Evolutionary conservation across 2,888 invertebrate species (phyloP).

Genomic region (Drosophila neoperkinsi): DNA sequence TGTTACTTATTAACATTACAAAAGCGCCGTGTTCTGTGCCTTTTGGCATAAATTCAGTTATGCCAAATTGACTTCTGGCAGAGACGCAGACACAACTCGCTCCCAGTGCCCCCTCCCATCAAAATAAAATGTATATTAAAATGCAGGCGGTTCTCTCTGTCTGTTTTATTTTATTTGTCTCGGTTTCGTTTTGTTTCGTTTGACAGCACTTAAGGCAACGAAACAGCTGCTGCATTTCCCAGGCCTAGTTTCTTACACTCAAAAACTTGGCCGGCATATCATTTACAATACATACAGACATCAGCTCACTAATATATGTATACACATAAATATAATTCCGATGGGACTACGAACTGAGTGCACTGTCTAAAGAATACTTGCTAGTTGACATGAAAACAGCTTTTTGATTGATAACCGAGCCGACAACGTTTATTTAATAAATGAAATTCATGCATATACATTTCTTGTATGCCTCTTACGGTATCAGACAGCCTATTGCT

Average conservation of each 20-base stretch:
- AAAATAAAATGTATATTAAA: conserved; percentile 59
- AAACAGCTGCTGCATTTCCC: conserved; percentile 68
- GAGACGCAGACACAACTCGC: conserved; percentile 5
- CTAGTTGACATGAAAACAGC: conserved; percentile 65
- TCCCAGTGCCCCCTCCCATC: not conserved
- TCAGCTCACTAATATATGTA: not conserved
- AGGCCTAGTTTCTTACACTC: conserved; percentile 58
- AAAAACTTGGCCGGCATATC: conserved; percentile 41
- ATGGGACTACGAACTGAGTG: conserved; percentile 21
- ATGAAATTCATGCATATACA: conserved; percentile 53
- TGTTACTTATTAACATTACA: conserved; percentile 75
- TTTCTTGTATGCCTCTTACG: conserved; percentile 14
- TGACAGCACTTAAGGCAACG: conserved; percentile 65
- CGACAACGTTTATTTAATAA: conserved; percentile 73
- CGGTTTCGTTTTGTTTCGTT: conserved; percentile 38
- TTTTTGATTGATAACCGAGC: conserved; percentile 71
- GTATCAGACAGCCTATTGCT: conserved; percentile 43
- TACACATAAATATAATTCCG: not conserved
- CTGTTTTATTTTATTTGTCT: conserved; percentile 49
- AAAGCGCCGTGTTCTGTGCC: conserved; percentile 69
- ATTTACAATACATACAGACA: conserved; percentile 46
- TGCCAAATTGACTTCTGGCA: conserved; percentile 72
- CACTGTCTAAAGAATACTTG: conserved; percentile 36
- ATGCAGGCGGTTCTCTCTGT: conserved; percentile 53
- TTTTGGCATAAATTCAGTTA: conserved; percentile 69